Conservation (phyloP, 2,888 invertebrate genomes). For the Agriopis leucophaearia region DNA sequence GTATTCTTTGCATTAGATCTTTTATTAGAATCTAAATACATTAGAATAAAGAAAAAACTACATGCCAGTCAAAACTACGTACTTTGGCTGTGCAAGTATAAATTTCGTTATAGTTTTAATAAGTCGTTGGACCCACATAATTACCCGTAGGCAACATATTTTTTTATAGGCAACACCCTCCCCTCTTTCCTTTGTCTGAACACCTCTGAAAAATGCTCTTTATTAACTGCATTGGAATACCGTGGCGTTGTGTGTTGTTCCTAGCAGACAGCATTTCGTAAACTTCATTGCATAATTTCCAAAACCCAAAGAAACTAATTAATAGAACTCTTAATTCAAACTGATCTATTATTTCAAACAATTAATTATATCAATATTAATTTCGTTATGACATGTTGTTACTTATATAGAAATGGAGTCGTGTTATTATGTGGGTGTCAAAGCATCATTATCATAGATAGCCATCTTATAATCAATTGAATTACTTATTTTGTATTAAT, state of each 20-base stretch:
- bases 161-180: no score
- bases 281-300: neutral
- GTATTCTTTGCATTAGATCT: neutral
- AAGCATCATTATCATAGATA: slow-evolving; percentile 36
- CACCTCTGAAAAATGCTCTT: no score
- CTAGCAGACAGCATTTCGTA: neutral
- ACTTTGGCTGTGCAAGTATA: no score
- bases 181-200: no score
- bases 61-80: no score
- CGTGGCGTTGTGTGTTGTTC: no score
- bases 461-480: slow-evolving; percentile 35
- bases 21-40: no score
- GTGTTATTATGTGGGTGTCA: slow-evolving; percentile 43
- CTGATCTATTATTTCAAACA: slow-evolving; percentile 14
- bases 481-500: slow-evolving; percentile 29
- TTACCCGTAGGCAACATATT: no score
- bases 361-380: slow-evolving; percentile 31
- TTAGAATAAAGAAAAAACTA: no score
- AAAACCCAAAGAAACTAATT: neutral
- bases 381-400: slow-evolving; percentile 41
- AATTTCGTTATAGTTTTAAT: no score
- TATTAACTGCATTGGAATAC: no score
- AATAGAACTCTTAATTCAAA: neutral
- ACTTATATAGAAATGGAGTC: slow-evolving; percentile 32
- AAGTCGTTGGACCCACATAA: no score